Base-by-base conservation (phyloP, 2,888 invertebrate genomes). In the Brassicogethes aeneus region DNA sequence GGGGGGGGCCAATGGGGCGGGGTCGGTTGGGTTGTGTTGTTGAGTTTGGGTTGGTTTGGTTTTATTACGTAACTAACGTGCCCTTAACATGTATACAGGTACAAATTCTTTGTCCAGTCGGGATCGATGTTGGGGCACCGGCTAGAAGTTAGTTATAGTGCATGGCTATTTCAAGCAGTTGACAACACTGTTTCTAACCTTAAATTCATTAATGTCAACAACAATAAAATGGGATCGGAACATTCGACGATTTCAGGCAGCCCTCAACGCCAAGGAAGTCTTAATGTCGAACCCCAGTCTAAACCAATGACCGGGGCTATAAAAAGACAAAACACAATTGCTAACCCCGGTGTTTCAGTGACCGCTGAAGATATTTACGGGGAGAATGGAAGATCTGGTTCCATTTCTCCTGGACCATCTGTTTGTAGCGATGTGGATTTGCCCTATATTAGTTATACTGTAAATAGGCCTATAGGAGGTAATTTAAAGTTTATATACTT, bases 381-480 rank as follows among this genome's bases (percentile, higher is more conserved):
- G 5, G 61, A 58, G 36, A 63, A 69, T 0, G 68, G 74, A 0
- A 75, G 84, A 1, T 82, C 81, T 2, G 79, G 84, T 2, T 83
- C 82, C 48, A 82, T 81, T 3, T 90, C 90, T 0, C 91, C 91
- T 0, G 88, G 90, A 0, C 83, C 89, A 0, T 91, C 90, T 55
- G 82, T 92, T 7, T 91, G 91, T 61, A 88, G 88, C 0, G 89
- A 90, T 62, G 85, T 88, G 0, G 92, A 92, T 63, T 69, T 92
- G 39, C 92, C 92, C 0, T 92, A 92, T 64, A 88, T 92, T 55
- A 91, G 91, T 0, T 92, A 93, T 53, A 91, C 91, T 0, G 85
- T 86, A 0, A 90, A 88, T 61, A 72, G 89, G 41, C 90, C 91
- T 7, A 92, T 92, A 39, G 90, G 90, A 57, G 85, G 85, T 82